phyloP scores from a whole-genome alignment of 92 coral and sea anemone genomes.

The Bergia sp. region DNA sequence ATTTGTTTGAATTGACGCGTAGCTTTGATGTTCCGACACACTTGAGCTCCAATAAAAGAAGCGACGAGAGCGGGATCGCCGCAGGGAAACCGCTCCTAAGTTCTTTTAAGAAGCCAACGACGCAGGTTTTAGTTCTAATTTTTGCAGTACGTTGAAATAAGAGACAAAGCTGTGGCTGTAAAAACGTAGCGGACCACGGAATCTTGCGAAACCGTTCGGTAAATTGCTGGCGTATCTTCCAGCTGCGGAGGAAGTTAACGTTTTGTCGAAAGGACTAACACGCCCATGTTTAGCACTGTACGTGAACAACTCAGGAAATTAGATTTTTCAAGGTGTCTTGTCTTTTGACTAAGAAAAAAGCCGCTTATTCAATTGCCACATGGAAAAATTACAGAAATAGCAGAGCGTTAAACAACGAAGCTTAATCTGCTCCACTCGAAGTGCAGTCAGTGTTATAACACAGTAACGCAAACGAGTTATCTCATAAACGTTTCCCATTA shows the following conservation, averaged over 20 bases:
- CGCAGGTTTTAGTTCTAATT: neutral
- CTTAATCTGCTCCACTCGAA: neutral
- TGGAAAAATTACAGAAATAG: neutral
- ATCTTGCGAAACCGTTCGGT: neutral
- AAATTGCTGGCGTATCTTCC: slow-evolving; percentile 1
- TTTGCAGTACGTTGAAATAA: neutral
- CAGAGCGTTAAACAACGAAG: neutral
- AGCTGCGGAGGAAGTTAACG: slow-evolving; percentile 23
- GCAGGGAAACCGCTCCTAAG: slow-evolving; percentile 35
- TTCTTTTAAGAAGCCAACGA: slow-evolving; percentile 18
- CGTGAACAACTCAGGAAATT: slow-evolving; percentile 44
- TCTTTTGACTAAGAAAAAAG: neutral
- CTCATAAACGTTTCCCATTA: too few relatives aligned
- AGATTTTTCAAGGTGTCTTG: slow-evolving; percentile 15
- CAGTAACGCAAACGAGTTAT: too few relatives aligned
- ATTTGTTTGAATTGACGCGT: slow-evolving; percentile 61
- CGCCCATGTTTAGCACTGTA: slow-evolving; percentile 29
- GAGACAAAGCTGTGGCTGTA: neutral
- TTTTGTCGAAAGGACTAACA: neutral
- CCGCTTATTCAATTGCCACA: slow-evolving; percentile 13
- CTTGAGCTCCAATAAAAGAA: slow-evolving; percentile 53
- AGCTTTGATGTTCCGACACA: slow-evolving; percentile 81
- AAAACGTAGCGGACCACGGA: neutral
- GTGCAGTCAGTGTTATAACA: neutral
- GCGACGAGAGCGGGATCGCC: slow-evolving; percentile 39